phyloP scores from a whole-genome alignment of 2,797 vertebrate species.

The Cynopterus sphinx region DNA sequence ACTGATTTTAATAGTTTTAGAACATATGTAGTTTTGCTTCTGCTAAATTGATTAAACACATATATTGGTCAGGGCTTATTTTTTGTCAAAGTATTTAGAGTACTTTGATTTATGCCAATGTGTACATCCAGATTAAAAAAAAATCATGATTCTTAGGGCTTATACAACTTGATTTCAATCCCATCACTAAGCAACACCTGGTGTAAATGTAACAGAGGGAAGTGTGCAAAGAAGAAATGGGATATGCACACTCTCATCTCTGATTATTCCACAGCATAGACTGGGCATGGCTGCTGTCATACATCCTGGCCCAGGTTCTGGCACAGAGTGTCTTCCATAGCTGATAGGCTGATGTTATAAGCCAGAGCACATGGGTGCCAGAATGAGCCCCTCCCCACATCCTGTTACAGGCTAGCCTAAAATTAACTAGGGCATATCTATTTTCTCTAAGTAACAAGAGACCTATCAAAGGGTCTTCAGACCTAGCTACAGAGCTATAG shows the following conservation, averaged over 20 bases:
- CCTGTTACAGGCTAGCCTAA: too few species aligned
- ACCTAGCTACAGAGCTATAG: neutral
- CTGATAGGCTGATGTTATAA: too few species aligned
- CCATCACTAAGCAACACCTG: rapidly evolving
- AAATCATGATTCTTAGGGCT: neutral
- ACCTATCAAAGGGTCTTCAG: neutral
- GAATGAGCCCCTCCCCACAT: neutral
- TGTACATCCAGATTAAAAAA: neutral
- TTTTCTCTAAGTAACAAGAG: neutral
- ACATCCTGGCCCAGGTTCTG: rapidly evolving
- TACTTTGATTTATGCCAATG: neutral
- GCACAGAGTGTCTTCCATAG: rapidly evolving
- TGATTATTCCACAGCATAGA: neutral
- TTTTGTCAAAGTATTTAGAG: neutral
- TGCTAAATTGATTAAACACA: neutral
- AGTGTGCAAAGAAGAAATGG: neutral
- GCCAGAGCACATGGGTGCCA: too few species aligned
- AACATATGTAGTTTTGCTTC: neutral
- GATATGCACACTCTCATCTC: rapidly evolving
- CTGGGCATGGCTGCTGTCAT: neutral
- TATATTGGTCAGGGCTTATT: neutral
- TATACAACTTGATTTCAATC: neutral
- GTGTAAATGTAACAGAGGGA: neutral
- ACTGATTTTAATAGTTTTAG: neutral
- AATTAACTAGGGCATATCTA: rapidly evolving